Base-by-base conservation (phyloP, 2,888 invertebrate genomes). In the Melieria picta region DNA sequence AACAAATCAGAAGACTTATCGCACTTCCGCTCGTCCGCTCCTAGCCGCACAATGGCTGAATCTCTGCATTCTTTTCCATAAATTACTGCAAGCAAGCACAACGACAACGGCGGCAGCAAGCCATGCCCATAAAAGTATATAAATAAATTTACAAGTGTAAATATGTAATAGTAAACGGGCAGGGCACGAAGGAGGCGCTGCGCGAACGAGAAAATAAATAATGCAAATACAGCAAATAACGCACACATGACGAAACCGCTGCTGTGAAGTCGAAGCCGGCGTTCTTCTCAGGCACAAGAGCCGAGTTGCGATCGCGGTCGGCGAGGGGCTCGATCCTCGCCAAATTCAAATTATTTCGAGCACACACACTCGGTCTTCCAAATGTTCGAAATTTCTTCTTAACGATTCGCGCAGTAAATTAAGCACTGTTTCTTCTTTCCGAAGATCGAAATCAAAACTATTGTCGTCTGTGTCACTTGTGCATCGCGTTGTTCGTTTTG, bases 11-110 rank as follows among this genome's bases (percentile, higher is more conserved):
- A 64, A 56, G 65, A 63, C 48, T 71, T 71, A 73, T 71, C 71
- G 65, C 63, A 73, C 73, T 73, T 73, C 73, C 73, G 71, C 45
- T 67, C 67, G 50, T 30, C 13, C 45, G 11, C 13, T 50, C 58
- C 43, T 58, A 47, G 47, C 13, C 16, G 58, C 3, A 9, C 10
- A 1, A 50, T 4, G 5, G 48, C 7, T 30, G 30, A 30, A 30
- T 2, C 30, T 1, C 30, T 30, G 30, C 30, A 30, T 30, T 30
- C 30, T 30, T 30, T 30, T 30, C 30, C 30, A 30, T 30, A 30
- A 30, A 30, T 30, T 30, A 30, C 30, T 30, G 30, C 30, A 30
- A 30, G 45, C 46, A 16, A 52, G 48, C 45, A 43, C 48, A 68
- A 45, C 61, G n/a, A 60, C 60, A 43, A 60, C 42, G 11, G 4